Percentiles rank a stretch among this genome's conserved stretches.
Conservation (phyloP, 1,140 invertebrate species). For the Ridgeia piscesae region DNA sequence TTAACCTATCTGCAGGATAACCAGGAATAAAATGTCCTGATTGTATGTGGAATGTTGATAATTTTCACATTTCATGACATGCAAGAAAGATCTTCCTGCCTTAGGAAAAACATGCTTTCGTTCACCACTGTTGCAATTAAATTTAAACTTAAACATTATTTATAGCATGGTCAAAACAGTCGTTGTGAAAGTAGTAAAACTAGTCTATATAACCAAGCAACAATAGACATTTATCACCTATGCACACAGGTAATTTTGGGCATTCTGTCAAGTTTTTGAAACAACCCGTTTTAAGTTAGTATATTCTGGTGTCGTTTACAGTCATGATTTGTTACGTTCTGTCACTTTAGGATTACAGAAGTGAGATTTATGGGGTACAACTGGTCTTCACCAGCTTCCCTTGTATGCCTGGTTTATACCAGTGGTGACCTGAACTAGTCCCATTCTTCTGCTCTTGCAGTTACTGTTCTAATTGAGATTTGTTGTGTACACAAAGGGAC, state of each 20-base stretch:
- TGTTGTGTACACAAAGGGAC: background rate
- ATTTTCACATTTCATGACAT: background rate
- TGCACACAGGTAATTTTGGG: background rate
- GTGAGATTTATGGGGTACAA: background rate
- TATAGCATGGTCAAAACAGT: background rate
- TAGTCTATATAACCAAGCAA: background rate
- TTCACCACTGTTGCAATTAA: background rate
- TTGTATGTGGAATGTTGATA: background rate
- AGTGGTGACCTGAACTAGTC: too few relatives aligned
- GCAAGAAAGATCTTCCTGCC: background rate
- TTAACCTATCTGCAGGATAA: background rate
- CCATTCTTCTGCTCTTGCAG: background rate
- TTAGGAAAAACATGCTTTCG: background rate
- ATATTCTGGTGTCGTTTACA: background rate
- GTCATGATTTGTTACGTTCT: background rate
- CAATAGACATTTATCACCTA: background rate
- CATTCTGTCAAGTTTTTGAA: background rate
- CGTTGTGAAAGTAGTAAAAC: background rate
- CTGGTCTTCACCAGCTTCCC: too few relatives aligned
- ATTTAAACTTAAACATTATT: background rate
- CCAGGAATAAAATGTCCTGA: background rate
- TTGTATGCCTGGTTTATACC: too few relatives aligned
- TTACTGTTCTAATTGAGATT: background rate
- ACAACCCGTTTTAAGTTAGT: background rate
- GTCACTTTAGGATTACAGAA: background rate